Evolutionary conservation across 2,113 vertebrate species (phyloP).

Genomic region (Bolborhynchus lineola): DNA sequence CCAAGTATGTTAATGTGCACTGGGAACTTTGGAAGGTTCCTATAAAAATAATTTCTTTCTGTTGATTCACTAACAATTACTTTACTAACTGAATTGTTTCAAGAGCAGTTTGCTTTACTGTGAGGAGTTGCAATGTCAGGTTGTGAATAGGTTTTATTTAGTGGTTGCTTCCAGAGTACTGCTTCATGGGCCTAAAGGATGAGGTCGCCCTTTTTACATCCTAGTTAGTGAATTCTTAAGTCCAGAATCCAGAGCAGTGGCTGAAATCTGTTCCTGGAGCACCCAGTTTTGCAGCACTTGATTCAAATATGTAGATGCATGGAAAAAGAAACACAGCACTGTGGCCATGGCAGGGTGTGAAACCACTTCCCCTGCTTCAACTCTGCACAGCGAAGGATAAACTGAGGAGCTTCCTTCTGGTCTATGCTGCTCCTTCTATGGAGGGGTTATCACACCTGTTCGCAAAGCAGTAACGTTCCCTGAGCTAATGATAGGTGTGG

Average conservation of each 20-base stretch:
- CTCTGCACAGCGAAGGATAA: neutral
- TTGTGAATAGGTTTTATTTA: neutral
- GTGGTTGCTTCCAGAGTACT: neutral
- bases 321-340: neutral
- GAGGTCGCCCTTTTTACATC: neutral
- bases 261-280: neutral
- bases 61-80: neutral
- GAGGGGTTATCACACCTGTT: neutral
- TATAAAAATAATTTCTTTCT: neutral
- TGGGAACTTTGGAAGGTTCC: neutral
- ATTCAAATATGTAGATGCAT: neutral
- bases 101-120: neutral
- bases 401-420: neutral
- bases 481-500: conserved; percentile 31
- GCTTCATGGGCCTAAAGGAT: neutral
- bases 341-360: neutral
- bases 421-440: neutral
- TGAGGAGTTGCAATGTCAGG: neutral
- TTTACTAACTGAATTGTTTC: neutral
- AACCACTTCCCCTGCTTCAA: neutral
- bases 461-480: neutral
- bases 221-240: neutral
- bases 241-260: neutral
- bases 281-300: neutral
- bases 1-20: neutral